These are phyloP conservation scores for Drosophila longiperda DNA, from an alignment of 2,888 invertebrate species.

Conservation along the genomic window DNA sequence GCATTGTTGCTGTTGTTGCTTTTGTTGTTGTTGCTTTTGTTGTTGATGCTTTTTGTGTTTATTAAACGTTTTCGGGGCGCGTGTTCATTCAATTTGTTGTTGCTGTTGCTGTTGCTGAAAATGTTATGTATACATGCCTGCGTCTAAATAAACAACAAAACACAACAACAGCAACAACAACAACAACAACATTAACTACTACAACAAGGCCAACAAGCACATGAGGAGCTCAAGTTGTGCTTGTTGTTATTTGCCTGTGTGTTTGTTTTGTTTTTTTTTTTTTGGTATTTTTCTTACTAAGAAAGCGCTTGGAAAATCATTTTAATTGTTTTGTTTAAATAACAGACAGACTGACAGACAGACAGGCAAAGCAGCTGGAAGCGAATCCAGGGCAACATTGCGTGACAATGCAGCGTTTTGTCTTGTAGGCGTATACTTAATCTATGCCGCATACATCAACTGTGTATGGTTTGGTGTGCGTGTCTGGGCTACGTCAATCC, in stretches of 20 bases:
- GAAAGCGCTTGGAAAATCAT: slow-evolving; percentile 70
- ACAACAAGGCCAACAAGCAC: slow-evolving; percentile 45
- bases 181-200: slow-evolving; percentile 32
- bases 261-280: background rate
- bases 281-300: slow-evolving; percentile 18
- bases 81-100: slow-evolving; percentile 81
- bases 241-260: slow-evolving; percentile 7
- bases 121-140: slow-evolving; percentile 80
- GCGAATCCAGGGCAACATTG: slow-evolving; percentile 22
- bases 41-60: slow-evolving; percentile 73
- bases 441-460: slow-evolving; percentile 62
- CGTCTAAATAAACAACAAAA: slow-evolving; percentile 73
- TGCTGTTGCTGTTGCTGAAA: slow-evolving; percentile 49
- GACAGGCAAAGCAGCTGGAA: slow-evolving; percentile 21
- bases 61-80: slow-evolving; percentile 81
- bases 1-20: slow-evolving; percentile 4
- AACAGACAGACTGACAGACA: slow-evolving; percentile 49
- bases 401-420: slow-evolving; percentile 29
- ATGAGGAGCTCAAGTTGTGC: slow-evolving; percentile 44
- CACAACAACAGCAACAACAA: slow-evolving; percentile 36
- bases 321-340: slow-evolving; percentile 82
- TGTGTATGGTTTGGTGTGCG: slow-evolving; percentile 13
- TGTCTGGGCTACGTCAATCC: slow-evolving; percentile 9
- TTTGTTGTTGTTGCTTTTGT: slow-evolving; percentile 17
- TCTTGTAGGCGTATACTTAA: slow-evolving; percentile 75